Evolutionary conservation across 2,797 vertebrate species (phyloP).

Genomic region (Chromobotia macracanthus): DNA sequence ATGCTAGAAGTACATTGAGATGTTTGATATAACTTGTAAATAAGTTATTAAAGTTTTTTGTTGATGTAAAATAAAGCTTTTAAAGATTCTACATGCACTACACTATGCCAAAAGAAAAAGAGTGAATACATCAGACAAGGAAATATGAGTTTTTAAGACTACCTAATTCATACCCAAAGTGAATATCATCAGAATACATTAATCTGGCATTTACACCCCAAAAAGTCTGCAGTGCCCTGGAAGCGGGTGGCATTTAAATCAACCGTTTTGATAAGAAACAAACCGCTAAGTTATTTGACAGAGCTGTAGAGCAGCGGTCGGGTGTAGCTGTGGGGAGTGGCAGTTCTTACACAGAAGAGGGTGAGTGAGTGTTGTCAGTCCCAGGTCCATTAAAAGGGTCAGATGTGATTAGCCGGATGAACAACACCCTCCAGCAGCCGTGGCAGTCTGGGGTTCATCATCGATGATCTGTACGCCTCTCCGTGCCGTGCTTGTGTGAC

Average conservation of each 20-base stretch:
- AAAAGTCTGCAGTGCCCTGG: neutral
- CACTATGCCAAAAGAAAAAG: constrained; percentile 72
- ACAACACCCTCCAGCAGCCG: constrained; percentile 88
- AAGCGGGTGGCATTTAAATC: constrained; percentile 18
- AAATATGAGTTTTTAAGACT: neutral
- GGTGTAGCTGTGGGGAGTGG: constrained; percentile 76
- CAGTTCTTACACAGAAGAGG: constrained; percentile 75
- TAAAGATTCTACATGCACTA: constrained; percentile 91
- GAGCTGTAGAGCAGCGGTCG: constrained; percentile 8
- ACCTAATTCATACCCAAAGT: constrained; percentile 13
- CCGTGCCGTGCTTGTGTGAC: constrained; percentile 81
- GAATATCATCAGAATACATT: constrained; percentile 3
- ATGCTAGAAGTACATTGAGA: constrained; percentile 79
- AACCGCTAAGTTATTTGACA: constrained; percentile 29
- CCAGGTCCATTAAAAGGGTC: neutral
- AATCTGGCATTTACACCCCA: no score
- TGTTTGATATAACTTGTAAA: constrained; percentile 79
- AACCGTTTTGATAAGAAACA: constrained; percentile 22
- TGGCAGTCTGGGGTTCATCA: constrained; percentile 86
- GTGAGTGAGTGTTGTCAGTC: neutral
- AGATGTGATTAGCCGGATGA: constrained; percentile 85
- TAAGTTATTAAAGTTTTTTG: constrained; percentile 84
- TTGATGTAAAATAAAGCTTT: constrained; percentile 82
- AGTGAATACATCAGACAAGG: neutral
- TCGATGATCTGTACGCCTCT: constrained; percentile 96